A percentile compares a stretch with the other conserved stretches of the same genome.
Conservation (phyloP, 2,888 invertebrate species). For the Lasiommata megera region DNA sequence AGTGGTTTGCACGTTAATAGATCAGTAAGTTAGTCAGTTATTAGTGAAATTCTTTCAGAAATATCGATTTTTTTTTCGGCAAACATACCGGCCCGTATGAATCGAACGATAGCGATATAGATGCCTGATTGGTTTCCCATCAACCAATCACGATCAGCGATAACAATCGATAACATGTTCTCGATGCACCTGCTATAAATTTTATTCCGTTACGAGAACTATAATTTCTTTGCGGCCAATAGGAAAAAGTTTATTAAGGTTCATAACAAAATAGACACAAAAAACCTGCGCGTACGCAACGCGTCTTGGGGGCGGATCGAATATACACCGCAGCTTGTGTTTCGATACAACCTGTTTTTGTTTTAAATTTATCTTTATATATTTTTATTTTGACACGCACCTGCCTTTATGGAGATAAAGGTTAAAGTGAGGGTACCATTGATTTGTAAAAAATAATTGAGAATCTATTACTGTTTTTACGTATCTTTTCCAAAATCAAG, state of each 20-base stretch:
- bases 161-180: slow-evolving; percentile 54
- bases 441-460: no score
- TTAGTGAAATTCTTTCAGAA: no score
- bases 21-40: no score
- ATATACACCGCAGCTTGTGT: slow-evolving; percentile 51
- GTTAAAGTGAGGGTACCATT: neutral
- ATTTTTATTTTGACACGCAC: slow-evolving; percentile 21
- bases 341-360: slow-evolving; percentile 62
- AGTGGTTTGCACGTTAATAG: no score
- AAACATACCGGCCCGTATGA: neutral
- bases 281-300: slow-evolving; percentile 52
- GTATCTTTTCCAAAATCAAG: no score
- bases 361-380: slow-evolving; percentile 44
- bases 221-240: slow-evolving; percentile 73
- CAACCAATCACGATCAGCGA: slow-evolving; percentile 54
- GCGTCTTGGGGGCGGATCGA: slow-evolving; percentile 68
- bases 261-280: slow-evolving; percentile 47
- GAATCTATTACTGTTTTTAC: no score
- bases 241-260: slow-evolving; percentile 74
- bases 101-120: slow-evolving; percentile 41
- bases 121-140: slow-evolving; percentile 47
- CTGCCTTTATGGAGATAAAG: slow-evolving; percentile 20
- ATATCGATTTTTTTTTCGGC: neutral
- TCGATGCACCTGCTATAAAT: slow-evolving; percentile 74
- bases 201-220: slow-evolving; percentile 60